Evolutionary conservation across 37 sponge, comb jelly and placozoan species (phyloP), one percentile per base, ranked within the genome.

Genomic region (Theonella swinhoei): DNA sequence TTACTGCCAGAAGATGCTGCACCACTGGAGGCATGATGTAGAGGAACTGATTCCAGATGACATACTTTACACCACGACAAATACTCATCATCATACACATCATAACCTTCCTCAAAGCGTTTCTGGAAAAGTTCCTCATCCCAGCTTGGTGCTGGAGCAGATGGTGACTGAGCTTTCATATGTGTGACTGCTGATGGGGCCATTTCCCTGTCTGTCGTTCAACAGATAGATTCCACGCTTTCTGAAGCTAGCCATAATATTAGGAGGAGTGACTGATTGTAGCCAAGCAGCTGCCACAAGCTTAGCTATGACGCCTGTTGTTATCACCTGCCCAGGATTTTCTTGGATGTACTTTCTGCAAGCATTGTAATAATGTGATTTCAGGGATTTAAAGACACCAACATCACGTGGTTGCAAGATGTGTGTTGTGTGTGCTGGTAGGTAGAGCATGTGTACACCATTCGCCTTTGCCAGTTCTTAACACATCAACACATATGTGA

Each of bases 401-500:
- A 91, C 87, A 87, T 87, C 87, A 5, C 85, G 42, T 26, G 87
- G 87, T 74, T 91, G 91, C 0, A 91, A 79, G 33, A 85, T 79
- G 43, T 91, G 91, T 0, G 82, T 73, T 4, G 87, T 86, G 62
- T 91, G 91, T 0, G 91, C 54, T 32, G 91, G 91, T 2, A 91
- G 43, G 41, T 83, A 85, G 14, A 91, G 62, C 14, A 91, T 11
- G 39, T 72, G 54, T 0, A 91, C 65, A 77, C 58, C 79, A 70
- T 91, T 91, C 63, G 17, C 79, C 63, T 67, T 73, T 20, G 91
- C 91, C 25, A 86, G n/a, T 39, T 91, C 83, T 91, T 22, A 86
- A 70, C 19, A 78, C 68, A 23, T 81, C 86, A 34, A 87, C 58
- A 85, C 1, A 82, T 47, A 69, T 91, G 91, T 33, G 86, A 86